These are phyloP conservation scores for Ara ararauna DNA, from an alignment of 2,797 vertebrate genomes.

Conservation along the genomic window DNA sequence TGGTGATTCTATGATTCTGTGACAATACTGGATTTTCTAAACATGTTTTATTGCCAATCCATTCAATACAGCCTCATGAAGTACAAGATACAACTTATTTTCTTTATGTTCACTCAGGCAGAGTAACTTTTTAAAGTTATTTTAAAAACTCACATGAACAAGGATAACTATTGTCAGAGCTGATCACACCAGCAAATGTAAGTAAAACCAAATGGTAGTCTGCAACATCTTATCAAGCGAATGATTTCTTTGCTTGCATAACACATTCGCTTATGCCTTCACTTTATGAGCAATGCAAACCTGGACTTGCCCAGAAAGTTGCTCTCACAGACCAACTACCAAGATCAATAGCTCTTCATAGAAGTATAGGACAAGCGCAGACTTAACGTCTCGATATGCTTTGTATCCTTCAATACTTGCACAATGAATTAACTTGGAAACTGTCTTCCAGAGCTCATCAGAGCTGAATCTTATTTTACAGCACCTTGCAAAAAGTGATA, in stretches of 20 bases:
- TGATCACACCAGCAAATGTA: not conserved
- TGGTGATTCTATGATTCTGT: not conserved
- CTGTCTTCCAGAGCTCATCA: not conserved
- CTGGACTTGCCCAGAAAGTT: conserved; percentile 19
- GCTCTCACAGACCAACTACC: conserved; percentile 3
- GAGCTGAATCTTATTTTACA: not conserved
- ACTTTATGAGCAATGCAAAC: conserved; percentile 11
- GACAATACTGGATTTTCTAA: not conserved
- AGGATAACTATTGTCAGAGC: not conserved
- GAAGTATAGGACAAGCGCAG: not conserved
- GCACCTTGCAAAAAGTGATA: not conserved
- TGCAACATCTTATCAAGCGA: not conserved
- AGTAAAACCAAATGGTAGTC: not conserved
- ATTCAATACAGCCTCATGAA: not conserved
- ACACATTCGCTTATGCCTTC: not conserved
- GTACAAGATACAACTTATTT: not conserved
- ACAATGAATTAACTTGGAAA: not conserved
- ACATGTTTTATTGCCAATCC: not conserved
- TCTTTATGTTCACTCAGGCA: not conserved
- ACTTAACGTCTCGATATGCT: not conserved
- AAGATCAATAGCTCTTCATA: conserved; percentile 11
- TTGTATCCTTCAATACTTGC: not conserved
- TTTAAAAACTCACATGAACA: not conserved
- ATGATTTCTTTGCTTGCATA: not conserved
- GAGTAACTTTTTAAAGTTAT: not conserved